phyloP scores from a whole-genome alignment of 2,888 invertebrate genomes.

The Nemotelus nigrinus region DNA sequence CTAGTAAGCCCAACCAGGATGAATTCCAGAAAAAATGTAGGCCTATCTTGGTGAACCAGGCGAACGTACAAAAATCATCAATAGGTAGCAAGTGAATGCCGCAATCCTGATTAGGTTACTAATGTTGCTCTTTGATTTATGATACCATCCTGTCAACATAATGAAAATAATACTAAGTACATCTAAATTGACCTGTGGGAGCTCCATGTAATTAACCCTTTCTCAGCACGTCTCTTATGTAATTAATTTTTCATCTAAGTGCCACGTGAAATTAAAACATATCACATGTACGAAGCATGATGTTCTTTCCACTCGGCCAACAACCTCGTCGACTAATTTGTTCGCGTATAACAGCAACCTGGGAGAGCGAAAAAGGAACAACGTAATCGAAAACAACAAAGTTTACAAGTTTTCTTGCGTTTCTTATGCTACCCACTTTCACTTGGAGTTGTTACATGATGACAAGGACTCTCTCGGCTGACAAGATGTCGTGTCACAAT shows the following conservation, averaged over 20 bases:
- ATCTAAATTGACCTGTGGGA: conserved; percentile 4
- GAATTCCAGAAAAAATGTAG: too few relatives aligned
- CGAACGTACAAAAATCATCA: too few relatives aligned
- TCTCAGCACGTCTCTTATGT: not conserved
- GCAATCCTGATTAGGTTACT: too few relatives aligned
- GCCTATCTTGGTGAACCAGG: too few relatives aligned
- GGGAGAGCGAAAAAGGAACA: not conserved
- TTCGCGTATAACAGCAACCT: not conserved
- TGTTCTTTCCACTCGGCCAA: conserved; percentile 22
- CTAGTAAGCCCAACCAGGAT: too few relatives aligned
- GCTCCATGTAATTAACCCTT: conserved; percentile 10
- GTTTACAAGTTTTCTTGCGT: not conserved
- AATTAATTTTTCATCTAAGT: not conserved
- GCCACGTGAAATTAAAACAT: conserved; percentile 6
- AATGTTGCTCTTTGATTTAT: too few relatives aligned
- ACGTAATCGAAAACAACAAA: conserved; percentile 7
- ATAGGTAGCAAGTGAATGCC: too few relatives aligned
- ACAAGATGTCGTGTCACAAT: not conserved
- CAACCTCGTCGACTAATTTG: conserved; percentile 6
- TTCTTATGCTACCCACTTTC: not conserved
- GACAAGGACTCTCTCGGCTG: conserved; percentile 1
- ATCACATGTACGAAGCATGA: not conserved
- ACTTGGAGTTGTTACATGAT: not conserved
- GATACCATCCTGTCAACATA: too few relatives aligned
- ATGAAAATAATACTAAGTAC: not conserved